Evolutionary conservation across 2,888 invertebrate species (phyloP).

Genomic region (Torymus aiolomorphi): DNA sequence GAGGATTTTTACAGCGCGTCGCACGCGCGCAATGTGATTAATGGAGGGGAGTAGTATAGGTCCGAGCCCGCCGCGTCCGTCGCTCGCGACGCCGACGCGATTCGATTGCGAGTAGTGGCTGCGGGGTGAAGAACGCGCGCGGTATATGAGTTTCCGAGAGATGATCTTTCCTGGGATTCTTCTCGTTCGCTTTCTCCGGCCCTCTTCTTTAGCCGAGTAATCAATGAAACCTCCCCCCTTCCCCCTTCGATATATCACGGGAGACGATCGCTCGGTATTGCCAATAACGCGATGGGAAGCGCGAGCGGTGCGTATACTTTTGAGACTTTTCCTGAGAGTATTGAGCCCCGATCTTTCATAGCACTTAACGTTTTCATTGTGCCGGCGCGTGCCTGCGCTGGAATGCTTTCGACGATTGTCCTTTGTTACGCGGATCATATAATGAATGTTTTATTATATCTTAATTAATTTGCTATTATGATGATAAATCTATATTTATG

Average conservation of each 20-base stretch:
- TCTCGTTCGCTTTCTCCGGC: neutral
- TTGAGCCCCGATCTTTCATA: constrained; percentile 3
- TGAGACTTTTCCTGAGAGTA: neutral
- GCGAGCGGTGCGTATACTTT: constrained; percentile 3
- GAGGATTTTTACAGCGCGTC: constrained; percentile 17
- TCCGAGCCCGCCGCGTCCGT: neutral
- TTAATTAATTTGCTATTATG: too few species aligned
- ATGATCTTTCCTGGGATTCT: constrained; percentile 24
- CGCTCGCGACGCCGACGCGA: too few species aligned
- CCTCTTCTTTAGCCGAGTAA: neutral
- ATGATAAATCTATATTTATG: too few species aligned
- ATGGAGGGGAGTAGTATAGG: neutral
- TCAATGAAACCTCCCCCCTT: neutral
- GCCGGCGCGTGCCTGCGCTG: neutral
- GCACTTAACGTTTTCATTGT: constrained; percentile 14
- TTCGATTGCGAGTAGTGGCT: constrained; percentile 1
- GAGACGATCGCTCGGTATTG: constrained; percentile 6
- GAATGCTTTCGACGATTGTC: neutral
- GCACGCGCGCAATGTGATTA: constrained; percentile 28
- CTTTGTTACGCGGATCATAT: too few species aligned
- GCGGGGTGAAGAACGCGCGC: too few species aligned
- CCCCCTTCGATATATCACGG: constrained; percentile 12
- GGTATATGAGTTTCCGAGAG: neutral
- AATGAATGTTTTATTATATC: too few species aligned
- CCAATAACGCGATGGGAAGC: constrained; percentile 30